phyloP scores from a whole-genome alignment of 2,113 vertebrate species.

The Rhabdomys dilectus region DNA sequence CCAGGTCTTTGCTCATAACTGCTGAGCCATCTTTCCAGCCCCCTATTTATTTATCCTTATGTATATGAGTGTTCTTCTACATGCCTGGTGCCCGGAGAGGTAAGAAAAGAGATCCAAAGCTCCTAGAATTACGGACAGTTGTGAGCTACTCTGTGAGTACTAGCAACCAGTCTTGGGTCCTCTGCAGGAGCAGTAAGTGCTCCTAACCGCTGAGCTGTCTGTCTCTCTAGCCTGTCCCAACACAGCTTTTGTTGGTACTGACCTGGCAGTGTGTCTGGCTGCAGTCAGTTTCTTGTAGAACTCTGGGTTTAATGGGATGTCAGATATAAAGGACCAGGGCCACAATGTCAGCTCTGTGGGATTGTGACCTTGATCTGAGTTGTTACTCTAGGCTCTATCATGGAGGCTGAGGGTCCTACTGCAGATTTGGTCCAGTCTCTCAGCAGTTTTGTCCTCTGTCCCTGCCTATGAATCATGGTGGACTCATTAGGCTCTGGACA shows the following conservation, averaged over 20 bases:
- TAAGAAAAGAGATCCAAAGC: neutral
- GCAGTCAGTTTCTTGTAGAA: neutral
- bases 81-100: neutral
- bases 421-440: neutral
- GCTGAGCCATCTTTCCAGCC: neutral
- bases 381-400: neutral
- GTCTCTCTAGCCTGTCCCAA: neutral
- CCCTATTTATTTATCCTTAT: neutral
- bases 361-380: neutral
- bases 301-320: neutral
- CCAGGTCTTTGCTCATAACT: neutral
- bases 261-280: neutral
- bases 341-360: neutral
- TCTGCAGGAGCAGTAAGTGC: neutral
- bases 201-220: neutral
- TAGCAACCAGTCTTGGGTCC: neutral
- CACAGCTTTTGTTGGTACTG: neutral
- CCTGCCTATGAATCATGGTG: neutral
- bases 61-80: neutral
- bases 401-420: neutral
- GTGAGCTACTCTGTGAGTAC: neutral
- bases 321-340: neutral
- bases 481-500: neutral
- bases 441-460: neutral
- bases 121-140: neutral